Evolutionary conservation across 35 echinoderm and acorn worm species (phyloP), one percentile per base, ranked within the genome.

Genomic region (Lytechinus variegatus): DNA sequence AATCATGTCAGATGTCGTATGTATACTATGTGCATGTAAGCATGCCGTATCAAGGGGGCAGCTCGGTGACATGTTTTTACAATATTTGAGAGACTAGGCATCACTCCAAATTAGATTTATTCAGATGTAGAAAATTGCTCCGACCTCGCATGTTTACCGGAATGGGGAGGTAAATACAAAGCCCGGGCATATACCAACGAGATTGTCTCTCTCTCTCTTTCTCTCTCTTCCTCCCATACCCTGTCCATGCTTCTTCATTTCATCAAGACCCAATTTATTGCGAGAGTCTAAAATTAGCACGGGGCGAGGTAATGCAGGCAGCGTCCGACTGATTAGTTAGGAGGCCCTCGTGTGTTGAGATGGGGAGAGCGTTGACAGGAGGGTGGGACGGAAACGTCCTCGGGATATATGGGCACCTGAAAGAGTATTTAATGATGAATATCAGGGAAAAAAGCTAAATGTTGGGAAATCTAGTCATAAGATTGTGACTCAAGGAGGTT

Each of bases 191-290:
- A 79, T 79, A 79, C 66, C 66, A 71, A 71, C 11, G 61, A 71
- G 61, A 71, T 71, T 21, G 61, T 21, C 61, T 79, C 66, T n/a
- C 66, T 79, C 16, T 60, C 66, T 79, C 66, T 79, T n/a, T 79
- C 16, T 79, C 66, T 79, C 66, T 79, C 3, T 58, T 9, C 56
- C 10, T 4, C 21, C 61, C 61, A 71, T 24, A 5, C 66, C 24
- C 66, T 79, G 19, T 79, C 21, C 66, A 24, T 79, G n/a, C 66
- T 79, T 79, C 27, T 54, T 54, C 88, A 90, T 90, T 90, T 90
- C 88, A 90, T 90, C 88, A 90, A 90, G 52, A 90, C 88, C 88
- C 88, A 90, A 90, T 90, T 90, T 90, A 90, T 90, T 90, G 88
- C 88, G 0, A 44, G 66, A 79, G 88, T 90, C 88, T 90, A 90